Evolutionary conservation across 2,113 vertebrate species (phyloP).

Genomic region (Xiphophorus maculatus): DNA sequence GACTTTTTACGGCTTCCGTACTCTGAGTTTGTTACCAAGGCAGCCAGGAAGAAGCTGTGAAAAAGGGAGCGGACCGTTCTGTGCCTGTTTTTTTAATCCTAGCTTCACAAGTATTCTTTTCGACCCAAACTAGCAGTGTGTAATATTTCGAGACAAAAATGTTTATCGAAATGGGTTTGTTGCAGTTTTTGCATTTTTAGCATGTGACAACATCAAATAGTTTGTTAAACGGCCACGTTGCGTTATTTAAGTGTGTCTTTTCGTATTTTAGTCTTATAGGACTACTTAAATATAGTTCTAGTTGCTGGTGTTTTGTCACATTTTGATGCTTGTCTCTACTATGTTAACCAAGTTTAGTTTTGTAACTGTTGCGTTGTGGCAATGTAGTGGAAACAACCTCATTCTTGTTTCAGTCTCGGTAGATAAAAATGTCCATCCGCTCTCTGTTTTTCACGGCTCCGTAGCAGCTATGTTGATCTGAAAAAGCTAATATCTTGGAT

Average conservation of each 20-base stretch:
- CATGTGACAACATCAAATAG: background rate
- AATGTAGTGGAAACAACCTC: background rate
- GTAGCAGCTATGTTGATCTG: conserved; percentile 38
- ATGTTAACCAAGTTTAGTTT: background rate
- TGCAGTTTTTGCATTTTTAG: background rate
- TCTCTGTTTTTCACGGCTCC: conserved; percentile 1
- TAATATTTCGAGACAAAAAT: background rate
- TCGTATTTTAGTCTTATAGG: background rate
- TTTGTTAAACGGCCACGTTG: background rate
- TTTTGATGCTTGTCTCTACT: background rate
- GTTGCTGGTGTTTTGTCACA: background rate
- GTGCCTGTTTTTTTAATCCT: conserved; percentile 18
- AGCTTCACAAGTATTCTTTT: background rate
- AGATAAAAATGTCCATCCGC: background rate
- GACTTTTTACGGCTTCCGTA: conserved; percentile 58
- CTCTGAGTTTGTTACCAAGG: conserved; percentile 70
- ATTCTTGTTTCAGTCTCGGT: background rate
- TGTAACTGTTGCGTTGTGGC: background rate
- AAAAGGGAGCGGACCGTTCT: conserved; percentile 34
- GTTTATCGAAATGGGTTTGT: background rate
- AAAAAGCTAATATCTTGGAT: conserved; percentile 22
- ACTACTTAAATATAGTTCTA: background rate
- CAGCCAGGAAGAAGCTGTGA: conserved; percentile 71
- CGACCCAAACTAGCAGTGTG: background rate
- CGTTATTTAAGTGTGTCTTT: background rate